Conservation (phyloP, 2,113 vertebrate species). For the Marcusenius ussheri region DNA sequence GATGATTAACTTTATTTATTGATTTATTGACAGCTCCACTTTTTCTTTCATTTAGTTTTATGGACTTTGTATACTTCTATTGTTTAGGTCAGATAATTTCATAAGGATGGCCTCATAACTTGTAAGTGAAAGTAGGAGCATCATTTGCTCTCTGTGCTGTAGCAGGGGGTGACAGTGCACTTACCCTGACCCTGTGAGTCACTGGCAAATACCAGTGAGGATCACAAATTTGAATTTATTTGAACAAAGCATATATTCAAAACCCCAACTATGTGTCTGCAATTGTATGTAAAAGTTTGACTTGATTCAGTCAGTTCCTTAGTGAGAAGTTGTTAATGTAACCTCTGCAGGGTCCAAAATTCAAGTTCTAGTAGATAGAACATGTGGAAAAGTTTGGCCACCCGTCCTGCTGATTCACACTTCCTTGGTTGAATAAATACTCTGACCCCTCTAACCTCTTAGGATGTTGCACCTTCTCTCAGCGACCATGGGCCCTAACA, state of each 20-base stretch:
- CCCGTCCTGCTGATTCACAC: not conserved
- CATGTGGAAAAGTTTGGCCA: not conserved
- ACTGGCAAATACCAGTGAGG: not conserved
- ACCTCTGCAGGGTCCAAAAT: not conserved
- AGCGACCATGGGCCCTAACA: not conserved
- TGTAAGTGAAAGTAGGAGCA: not conserved
- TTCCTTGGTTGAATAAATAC: not conserved
- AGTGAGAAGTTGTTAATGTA: not conserved
- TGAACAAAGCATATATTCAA: not conserved
- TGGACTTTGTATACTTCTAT: not conserved
- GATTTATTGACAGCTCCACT: not conserved
- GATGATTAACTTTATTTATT: no score
- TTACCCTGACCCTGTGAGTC: not conserved
- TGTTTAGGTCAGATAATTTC: not conserved
- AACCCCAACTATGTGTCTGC: not conserved
- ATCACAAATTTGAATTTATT: not conserved
- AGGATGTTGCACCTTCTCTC: not conserved
- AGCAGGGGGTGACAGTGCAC: slow-evolving; percentile 28
- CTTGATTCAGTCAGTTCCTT: not conserved
- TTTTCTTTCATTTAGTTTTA: not conserved
- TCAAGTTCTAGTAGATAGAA: not conserved
- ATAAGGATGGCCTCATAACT: not conserved
- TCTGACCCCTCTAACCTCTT: not conserved
- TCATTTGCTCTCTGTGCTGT: not conserved
- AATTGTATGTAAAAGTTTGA: not conserved